phyloP scores from a whole-genome alignment of 2,113 vertebrate genomes.

The Malaclemys terrapin region DNA sequence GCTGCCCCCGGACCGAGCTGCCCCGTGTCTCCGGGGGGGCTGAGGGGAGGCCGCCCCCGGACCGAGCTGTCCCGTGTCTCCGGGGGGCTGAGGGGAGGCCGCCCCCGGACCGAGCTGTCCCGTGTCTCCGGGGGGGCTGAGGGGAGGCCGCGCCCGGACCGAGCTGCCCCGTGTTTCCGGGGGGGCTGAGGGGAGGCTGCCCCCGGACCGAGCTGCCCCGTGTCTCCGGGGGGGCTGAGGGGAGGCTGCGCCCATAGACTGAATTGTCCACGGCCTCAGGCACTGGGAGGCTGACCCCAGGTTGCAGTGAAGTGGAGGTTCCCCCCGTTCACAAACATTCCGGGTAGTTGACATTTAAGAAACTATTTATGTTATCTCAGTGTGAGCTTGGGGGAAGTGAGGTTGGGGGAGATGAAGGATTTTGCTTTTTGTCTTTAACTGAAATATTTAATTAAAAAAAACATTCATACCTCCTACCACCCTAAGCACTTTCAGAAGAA shows the following conservation, averaged over 20 bases:
- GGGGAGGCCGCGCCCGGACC: background rate
- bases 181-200: accelerated
- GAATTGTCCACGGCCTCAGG: background rate
- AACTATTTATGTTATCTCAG: background rate
- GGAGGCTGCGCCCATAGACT: background rate
- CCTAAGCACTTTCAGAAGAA: background rate
- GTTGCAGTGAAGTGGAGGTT: background rate
- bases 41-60: background rate
- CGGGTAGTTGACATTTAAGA: background rate
- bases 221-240: no score
- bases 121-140: background rate
- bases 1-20: background rate
- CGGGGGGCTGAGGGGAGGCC: background rate
- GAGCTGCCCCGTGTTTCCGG: background rate
- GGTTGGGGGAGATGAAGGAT: background rate
- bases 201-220: no score
- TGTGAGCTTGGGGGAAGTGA: background rate
- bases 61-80: accelerated
- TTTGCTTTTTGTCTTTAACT: background rate
- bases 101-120: no score
- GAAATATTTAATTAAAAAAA: background rate
- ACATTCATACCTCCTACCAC: background rate
- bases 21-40: background rate
- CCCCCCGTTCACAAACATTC: no score
- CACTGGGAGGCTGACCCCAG: background rate